Evolutionary conservation across 2,113 vertebrate genomes (phyloP).

Genomic region (Mormyrus lacerda): DNA sequence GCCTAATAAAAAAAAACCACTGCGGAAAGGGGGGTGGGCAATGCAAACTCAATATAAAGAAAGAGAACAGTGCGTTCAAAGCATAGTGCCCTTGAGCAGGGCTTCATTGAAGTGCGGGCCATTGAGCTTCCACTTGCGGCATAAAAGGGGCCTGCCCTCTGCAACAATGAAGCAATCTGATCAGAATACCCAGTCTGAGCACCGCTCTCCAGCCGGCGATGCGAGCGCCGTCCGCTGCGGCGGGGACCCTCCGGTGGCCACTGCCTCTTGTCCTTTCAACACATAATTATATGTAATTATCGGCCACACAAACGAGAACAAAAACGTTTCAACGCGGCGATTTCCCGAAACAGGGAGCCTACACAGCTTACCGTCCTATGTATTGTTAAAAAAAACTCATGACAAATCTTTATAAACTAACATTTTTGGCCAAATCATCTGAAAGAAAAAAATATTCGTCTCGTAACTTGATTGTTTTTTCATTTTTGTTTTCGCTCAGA

Average conservation of each 20-base stretch:
- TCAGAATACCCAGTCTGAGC: slow-evolving; percentile 14
- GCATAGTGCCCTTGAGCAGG: slow-evolving; percentile 14
- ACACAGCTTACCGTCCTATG: neutral
- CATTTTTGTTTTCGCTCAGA: neutral
- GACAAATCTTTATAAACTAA: neutral
- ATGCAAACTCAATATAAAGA: slow-evolving; percentile 12
- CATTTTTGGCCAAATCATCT: slow-evolving; percentile 5
- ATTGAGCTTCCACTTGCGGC: slow-evolving; percentile 22
- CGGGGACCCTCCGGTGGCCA: neutral
- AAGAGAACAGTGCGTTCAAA: slow-evolving; percentile 15
- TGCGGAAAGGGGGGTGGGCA: neutral
- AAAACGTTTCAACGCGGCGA: slow-evolving; percentile 7
- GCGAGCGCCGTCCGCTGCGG: neutral
- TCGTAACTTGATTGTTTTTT: neutral
- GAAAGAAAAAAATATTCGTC: neutral
- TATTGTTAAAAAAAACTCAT: neutral
- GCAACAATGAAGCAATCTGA: slow-evolving; percentile 22
- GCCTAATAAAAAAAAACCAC: neutral
- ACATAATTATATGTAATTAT: slow-evolving; percentile 19
- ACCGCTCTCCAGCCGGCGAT: slow-evolving; percentile 1
- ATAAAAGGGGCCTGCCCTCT: slow-evolving; percentile 14
- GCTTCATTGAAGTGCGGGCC: slow-evolving; percentile 19
- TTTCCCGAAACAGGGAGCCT: neutral
- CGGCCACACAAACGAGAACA: neutral
- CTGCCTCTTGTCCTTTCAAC: slow-evolving; percentile 4